These are phyloP conservation scores for Phortica variegata DNA, from an alignment of 1,140 invertebrate genomes.

Conservation along the genomic window DNA sequence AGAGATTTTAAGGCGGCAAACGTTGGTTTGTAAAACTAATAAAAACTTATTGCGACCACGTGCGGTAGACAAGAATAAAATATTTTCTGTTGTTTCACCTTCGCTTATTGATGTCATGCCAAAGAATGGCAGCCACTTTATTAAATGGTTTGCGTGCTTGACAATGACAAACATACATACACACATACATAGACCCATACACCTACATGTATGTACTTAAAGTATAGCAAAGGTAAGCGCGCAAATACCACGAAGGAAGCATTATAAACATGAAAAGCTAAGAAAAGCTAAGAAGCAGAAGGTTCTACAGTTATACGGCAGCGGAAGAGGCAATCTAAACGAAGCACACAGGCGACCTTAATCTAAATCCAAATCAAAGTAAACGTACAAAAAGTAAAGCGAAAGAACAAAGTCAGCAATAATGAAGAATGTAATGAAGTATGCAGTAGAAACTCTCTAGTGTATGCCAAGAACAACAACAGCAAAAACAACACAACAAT, in stretches of 20 bases:
- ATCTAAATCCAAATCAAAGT: constrained; percentile 48
- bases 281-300: constrained; percentile 22
- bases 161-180: constrained; percentile 32
- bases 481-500: too few species aligned
- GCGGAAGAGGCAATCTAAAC: constrained; percentile 47
- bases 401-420: too few species aligned
- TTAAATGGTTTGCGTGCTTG: constrained; percentile 34
- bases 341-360: constrained; percentile 34
- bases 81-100: constrained; percentile 15
- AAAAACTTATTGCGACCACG: constrained; percentile 27
- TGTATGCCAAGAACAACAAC: too few species aligned
- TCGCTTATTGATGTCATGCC: too few species aligned
- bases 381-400: background rate
- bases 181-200: constrained; percentile 9
- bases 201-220: constrained; percentile 2
- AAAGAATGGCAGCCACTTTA: constrained; percentile 26
- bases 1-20: constrained; percentile 30
- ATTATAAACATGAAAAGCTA: constrained; percentile 6
- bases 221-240: too few species aligned
- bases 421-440: too few species aligned
- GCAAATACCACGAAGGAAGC: background rate
- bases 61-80: background rate
- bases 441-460: too few species aligned
- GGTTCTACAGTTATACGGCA: constrained; percentile 46
- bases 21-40: constrained; percentile 4